Conservation (phyloP, 2,797 vertebrate genomes). For the Selene dorsalis region DNA sequence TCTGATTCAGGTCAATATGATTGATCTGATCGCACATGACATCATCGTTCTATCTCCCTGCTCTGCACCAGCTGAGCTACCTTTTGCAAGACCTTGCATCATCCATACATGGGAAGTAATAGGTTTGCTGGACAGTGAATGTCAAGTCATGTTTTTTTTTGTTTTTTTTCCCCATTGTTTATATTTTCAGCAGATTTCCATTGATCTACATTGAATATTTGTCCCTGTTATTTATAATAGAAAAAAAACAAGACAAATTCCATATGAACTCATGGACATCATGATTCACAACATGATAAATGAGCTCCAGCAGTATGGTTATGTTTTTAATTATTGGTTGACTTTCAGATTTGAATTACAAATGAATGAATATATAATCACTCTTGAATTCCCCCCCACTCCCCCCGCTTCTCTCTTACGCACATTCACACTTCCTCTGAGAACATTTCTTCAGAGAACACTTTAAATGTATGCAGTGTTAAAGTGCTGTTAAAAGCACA, state of each 20-base stretch:
- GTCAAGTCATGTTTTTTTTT: neutral
- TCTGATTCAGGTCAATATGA: neutral
- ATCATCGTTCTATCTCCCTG: neutral
- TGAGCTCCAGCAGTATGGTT: neutral
- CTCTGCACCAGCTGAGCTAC: neutral
- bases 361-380: conserved; percentile 32
- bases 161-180: neutral
- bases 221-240: neutral
- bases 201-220: neutral
- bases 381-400: neutral
- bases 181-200: neutral
- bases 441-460: conserved; percentile 56
- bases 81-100: neutral
- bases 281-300: neutral
- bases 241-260: neutral
- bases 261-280: neutral
- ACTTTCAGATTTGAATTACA: conserved; percentile 8
- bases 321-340: neutral
- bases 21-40: neutral
- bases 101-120: neutral
- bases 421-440: conserved; percentile 28
- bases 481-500: conserved; percentile 69
- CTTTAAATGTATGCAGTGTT: conserved; percentile 62
- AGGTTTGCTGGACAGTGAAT: neutral
- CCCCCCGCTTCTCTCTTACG: neutral